Conservation (phyloP, 2,888 invertebrate species). For the Leptinotarsa peninsularis region DNA sequence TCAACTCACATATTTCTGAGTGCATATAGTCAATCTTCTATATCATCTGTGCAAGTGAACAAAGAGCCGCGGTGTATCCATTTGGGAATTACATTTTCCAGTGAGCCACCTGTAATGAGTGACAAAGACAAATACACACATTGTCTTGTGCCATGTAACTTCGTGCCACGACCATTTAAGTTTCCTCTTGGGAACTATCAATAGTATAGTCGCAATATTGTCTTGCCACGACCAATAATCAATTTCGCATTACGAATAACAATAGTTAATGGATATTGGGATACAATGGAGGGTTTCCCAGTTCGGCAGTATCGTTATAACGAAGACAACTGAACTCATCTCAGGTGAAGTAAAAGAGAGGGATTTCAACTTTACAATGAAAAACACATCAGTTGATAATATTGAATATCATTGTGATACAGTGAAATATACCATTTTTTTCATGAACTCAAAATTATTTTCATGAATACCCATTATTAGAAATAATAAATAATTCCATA, state of each 20-base stretch:
- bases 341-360: no score
- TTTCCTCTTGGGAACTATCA: conserved; percentile 34
- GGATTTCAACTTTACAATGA: no score
- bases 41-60: background rate
- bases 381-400: no score
- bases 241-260: conserved; percentile 28
- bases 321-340: no score
- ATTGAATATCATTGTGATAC: no score
- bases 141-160: conserved; percentile 27
- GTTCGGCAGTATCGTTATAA: no score
- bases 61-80: conserved; percentile 22
- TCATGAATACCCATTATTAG: no score
- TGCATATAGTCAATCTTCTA: background rate
- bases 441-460: no score
- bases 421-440: no score
- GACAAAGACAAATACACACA: conserved; percentile 37
- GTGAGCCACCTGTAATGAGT: conserved; percentile 34
- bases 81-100: conserved; percentile 25
- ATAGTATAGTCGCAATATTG: conserved; percentile 28
- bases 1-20: background rate
- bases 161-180: conserved; percentile 27
- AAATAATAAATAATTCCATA: no score
- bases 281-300: background rate
- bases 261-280: conserved; percentile 21
- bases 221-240: conserved; percentile 27